These are phyloP conservation scores for Hyposmocoma kahamanoa DNA, from an alignment of 1,140 invertebrate genomes.

Conservation along the genomic window DNA sequence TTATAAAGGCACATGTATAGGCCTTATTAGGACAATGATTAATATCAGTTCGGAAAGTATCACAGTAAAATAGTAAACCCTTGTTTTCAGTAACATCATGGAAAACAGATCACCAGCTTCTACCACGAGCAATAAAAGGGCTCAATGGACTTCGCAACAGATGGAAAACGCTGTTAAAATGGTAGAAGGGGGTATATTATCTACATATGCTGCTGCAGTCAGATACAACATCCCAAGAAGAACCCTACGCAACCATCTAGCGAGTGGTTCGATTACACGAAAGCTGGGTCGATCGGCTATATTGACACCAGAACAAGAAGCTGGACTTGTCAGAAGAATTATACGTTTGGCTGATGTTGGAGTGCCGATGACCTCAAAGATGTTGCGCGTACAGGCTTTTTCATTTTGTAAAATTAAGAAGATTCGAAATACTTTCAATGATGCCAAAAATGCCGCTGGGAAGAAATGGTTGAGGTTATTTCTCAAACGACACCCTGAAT, in stretches of 20 bases:
- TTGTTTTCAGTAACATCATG: constrained; percentile 9
- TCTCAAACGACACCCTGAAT: constrained; percentile 23
- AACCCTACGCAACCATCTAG: constrained; percentile 24
- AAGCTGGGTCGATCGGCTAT: constrained; percentile 20
- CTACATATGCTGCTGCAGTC: constrained; percentile 16
- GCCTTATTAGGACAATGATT: neutral
- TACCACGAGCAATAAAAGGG: constrained; percentile 8
- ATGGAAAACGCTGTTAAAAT: constrained; percentile 12
- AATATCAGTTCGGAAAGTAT: neutral
- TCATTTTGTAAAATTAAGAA: constrained; percentile 12
- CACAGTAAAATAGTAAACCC: constrained; percentile 4
- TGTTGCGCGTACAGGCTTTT: constrained; percentile 14
- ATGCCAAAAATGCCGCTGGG: neutral
- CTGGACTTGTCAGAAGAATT: constrained; percentile 22
- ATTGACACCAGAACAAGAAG: constrained; percentile 25
- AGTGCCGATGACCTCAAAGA: constrained; percentile 25
- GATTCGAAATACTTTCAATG: neutral
- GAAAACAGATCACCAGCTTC: constrained; percentile 6
- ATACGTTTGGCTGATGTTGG: constrained; percentile 27
- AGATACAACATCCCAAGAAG: constrained; percentile 27
- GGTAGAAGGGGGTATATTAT: constrained; percentile 17
- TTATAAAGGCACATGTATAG: neutral
- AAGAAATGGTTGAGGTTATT: constrained; percentile 15
- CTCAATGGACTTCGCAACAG: constrained; percentile 7
- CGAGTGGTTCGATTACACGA: constrained; percentile 12